These are phyloP conservation scores for Yponomeuta cagnagella DNA, from an alignment of 2,888 invertebrate species.

Conservation along the genomic window DNA sequence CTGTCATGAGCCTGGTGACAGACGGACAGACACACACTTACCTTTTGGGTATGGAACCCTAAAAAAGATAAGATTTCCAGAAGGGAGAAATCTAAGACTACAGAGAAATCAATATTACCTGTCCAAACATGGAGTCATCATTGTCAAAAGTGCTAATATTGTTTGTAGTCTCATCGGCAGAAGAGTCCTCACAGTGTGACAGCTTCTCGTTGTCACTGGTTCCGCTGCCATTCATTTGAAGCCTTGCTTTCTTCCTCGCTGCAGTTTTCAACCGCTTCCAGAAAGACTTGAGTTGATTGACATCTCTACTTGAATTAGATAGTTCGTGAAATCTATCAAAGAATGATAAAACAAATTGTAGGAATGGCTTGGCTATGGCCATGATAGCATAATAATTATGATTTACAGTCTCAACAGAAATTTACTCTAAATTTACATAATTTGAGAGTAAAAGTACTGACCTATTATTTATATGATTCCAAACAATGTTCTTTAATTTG, in stretches of 20 bases:
- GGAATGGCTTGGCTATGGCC: too few relatives aligned
- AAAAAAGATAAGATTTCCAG: too few relatives aligned
- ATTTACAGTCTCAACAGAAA: too few relatives aligned
- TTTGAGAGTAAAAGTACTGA: background rate
- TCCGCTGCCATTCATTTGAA: background rate
- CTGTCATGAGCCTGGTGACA: too few relatives aligned
- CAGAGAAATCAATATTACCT: background rate
- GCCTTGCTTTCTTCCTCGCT: slow-evolving; percentile 7
- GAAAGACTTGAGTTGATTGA: slow-evolving; percentile 10
- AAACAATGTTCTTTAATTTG: slow-evolving; percentile 10
- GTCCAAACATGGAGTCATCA: slow-evolving; percentile 11
- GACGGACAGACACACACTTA: too few relatives aligned
- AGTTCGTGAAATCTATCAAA: slow-evolving; percentile 8
- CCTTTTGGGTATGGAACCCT: too few relatives aligned
- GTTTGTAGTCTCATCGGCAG: background rate
- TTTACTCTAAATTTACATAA: too few relatives aligned
- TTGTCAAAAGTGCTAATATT: background rate
- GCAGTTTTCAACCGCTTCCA: slow-evolving; percentile 11
- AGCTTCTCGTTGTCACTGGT: slow-evolving; percentile 5
- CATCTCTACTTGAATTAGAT: slow-evolving; percentile 2
- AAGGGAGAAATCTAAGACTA: too few relatives aligned
- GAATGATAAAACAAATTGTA: background rate
- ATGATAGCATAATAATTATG: too few relatives aligned
- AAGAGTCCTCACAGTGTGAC: background rate
- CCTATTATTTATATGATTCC: slow-evolving; percentile 13